A percentile compares a stretch with the other conserved stretches of the same genome.
phyloP scores from a whole-genome alignment of 1,140 invertebrate genomes.

The Cyclargus thomasi region DNA sequence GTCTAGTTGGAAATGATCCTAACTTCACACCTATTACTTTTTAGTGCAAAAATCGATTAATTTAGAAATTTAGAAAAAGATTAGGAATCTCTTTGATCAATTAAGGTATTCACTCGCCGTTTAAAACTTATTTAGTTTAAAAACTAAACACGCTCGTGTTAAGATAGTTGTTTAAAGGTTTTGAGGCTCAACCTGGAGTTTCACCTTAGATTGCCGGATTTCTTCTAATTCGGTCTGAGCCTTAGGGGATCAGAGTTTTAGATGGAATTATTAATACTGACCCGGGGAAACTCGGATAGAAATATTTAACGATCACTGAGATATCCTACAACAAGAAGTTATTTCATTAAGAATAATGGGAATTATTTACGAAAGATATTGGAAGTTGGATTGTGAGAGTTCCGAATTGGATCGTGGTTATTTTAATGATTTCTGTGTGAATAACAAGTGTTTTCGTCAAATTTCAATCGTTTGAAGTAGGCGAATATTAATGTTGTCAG shows the following conservation, averaged over 20 bases:
- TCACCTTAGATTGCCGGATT: not conserved
- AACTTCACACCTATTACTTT: not conserved
- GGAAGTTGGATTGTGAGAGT: not conserved
- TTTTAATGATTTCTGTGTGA: not conserved
- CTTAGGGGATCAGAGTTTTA: conserved; percentile 11
- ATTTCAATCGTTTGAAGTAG: no score
- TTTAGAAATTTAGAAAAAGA: not conserved
- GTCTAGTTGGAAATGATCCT: no score
- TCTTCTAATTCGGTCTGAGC: conserved; percentile 3
- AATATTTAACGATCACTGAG: conserved; percentile 4
- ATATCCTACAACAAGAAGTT: conserved; percentile 8
- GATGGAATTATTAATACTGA: conserved; percentile 9
- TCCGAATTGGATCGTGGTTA: not conserved
- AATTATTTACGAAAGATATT: not conserved
- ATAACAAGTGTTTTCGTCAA: not conserved
- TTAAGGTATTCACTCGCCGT: not conserved
- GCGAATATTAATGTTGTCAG: no score
- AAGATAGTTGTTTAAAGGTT: conserved; percentile 3
- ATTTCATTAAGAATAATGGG: conserved; percentile 14
- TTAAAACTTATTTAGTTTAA: not conserved
- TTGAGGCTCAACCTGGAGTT: not conserved
- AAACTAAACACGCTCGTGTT: not conserved
- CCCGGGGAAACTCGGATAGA: not conserved
- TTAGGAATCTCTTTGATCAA: not conserved
- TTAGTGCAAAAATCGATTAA: no score